These are phyloP conservation scores for Climacteris rufus DNA, from an alignment of 2,113 vertebrate species.

Conservation along the genomic window DNA sequence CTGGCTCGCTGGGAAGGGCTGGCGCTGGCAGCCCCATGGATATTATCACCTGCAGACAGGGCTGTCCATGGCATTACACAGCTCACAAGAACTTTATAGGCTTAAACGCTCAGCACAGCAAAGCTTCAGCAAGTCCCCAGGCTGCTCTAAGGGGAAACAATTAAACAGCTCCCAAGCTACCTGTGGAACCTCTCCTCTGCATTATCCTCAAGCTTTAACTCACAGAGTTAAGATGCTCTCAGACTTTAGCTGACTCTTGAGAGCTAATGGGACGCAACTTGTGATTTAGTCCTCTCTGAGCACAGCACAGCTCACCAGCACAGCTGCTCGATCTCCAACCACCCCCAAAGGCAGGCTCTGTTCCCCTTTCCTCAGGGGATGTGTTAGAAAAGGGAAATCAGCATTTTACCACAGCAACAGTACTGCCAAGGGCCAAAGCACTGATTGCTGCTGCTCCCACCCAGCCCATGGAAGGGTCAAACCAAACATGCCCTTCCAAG, in stretches of 20 bases:
- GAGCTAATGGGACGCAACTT: neutral
- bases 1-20: neutral
- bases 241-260: neutral
- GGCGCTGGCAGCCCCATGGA: neutral
- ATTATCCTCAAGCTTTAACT: neutral
- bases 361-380: neutral
- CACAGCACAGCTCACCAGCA: neutral
- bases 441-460: neutral
- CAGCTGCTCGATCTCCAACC: neutral
- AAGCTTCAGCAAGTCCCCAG: neutral
- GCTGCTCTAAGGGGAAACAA: neutral
- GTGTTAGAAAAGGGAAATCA: neutral
- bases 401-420: neutral
- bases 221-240: rapidly evolving
- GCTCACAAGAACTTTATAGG: neutral
- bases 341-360: neutral
- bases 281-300: neutral
- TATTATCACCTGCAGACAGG: neutral
- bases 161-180: neutral
- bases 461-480: neutral
- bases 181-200: neutral
- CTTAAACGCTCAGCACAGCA: neutral
- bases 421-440: neutral
- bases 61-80: neutral
- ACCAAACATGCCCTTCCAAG: neutral